Evolutionary conservation across 2,113 vertebrate genomes (phyloP).

Genomic region (Urocolius indicus): DNA sequence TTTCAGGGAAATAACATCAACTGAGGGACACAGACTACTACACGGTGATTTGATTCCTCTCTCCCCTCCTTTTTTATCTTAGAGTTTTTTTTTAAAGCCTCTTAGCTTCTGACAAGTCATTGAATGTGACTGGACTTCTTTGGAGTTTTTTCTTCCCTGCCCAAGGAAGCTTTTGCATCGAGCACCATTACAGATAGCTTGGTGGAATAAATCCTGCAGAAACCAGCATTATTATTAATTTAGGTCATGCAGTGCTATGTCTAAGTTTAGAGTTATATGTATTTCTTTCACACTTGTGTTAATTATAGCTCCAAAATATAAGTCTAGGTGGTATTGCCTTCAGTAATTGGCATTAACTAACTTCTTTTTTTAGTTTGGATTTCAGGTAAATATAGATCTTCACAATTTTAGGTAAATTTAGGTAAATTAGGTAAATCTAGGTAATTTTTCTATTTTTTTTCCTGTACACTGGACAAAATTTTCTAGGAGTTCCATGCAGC

Average conservation of each 20-base stretch:
- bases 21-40: not conserved
- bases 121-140: not conserved
- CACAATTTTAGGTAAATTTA: not conserved
- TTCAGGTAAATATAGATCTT: not conserved
- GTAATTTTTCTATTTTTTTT: too few relatives aligned
- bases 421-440: too few relatives aligned
- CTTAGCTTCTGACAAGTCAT: not conserved
- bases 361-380: not conserved
- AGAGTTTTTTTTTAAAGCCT: not conserved
- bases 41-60: not conserved
- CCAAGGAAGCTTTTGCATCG: not conserved
- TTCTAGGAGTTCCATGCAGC: not conserved
- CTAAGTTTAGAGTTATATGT: not conserved
- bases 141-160: not conserved
- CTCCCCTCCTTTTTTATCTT: not conserved
- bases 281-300: not conserved
- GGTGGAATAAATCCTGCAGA: not conserved
- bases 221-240: not conserved
- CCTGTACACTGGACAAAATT: not conserved
- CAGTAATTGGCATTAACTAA: not conserved
- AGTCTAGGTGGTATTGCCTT: not conserved
- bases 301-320: not conserved
- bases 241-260: not conserved
- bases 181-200: not conserved
- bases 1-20: not conserved